Percentiles rank a stretch among this genome's conserved stretches.
Evolutionary conservation across 2,113 vertebrate genomes (phyloP).

Genomic region (Dissostichus mawsoni): DNA sequence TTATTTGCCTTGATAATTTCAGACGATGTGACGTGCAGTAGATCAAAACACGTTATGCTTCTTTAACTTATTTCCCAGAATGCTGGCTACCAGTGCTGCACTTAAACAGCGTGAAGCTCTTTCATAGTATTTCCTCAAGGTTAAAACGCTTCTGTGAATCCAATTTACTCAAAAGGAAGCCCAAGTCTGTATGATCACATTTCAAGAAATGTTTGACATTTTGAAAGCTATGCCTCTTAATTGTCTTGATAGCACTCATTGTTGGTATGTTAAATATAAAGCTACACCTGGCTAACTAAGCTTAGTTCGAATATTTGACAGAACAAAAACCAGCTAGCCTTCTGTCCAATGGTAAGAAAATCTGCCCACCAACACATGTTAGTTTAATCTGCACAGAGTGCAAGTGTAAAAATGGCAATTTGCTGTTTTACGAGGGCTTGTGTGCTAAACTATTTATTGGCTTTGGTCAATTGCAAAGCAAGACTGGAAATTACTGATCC

Average conservation of each 20-base stretch:
- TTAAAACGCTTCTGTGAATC: neutral
- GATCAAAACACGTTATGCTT: neutral
- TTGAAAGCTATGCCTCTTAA: too few species aligned
- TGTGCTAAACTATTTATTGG: neutral
- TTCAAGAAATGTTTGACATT: too few species aligned
- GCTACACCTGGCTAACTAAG: too few species aligned
- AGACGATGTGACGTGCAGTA: constrained; percentile 8
- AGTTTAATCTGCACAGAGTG: neutral
- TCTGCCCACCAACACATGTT: neutral
- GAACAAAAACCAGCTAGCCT: neutral
- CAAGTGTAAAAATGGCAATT: neutral
- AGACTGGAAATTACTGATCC: constrained; percentile 1
- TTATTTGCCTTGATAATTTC: neutral
- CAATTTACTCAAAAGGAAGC: too few species aligned
- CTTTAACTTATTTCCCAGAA: neutral
- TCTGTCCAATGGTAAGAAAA: neutral
- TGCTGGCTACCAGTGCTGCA: neutral
- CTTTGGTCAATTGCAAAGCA: neutral
- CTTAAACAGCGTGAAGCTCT: neutral
- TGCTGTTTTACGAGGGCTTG: neutral
- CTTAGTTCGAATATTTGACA: too few species aligned
- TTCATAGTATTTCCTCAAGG: neutral
- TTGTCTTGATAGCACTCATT: neutral
- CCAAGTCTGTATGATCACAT: too few species aligned
- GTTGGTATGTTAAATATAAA: neutral